Percentiles rank a stretch among this genome's conserved stretches.
These are phyloP conservation scores for Lepus europaeus DNA, from an alignment of 2,113 vertebrate genomes.

Conservation along the genomic window DNA sequence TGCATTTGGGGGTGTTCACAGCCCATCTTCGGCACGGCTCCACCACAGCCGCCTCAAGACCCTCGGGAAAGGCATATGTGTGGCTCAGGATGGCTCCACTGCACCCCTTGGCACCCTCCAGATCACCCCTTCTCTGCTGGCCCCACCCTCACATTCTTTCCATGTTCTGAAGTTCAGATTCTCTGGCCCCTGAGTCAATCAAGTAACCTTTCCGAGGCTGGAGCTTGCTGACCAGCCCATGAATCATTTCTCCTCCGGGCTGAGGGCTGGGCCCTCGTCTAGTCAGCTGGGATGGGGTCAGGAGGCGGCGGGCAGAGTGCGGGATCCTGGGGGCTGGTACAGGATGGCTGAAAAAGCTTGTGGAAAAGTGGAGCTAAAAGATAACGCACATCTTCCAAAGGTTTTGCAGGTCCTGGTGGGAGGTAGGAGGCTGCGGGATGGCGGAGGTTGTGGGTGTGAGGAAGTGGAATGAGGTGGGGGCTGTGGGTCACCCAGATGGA, in stretches of 20 bases:
- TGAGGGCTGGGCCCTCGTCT: neutral
- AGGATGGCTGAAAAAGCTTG: no score
- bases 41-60: no score
- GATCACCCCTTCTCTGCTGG: rapidly evolving
- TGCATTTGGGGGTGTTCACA: neutral
- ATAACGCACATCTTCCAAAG: no score
- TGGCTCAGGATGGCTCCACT: no score
- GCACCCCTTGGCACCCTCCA: no score
- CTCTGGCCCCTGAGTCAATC: neutral
- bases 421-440: no score
- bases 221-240: neutral
- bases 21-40: neutral
- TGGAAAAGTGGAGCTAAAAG: no score
- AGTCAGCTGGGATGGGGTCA: neutral
- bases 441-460: no score
- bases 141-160: neutral
- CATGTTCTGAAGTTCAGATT: neutral
- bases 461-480: no score
- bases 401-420: no score
- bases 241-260: neutral
- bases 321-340: neutral
- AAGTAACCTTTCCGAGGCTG: neutral
- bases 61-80: no score
- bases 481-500: no score
- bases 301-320: neutral